Percentiles rank a stretch among this genome's conserved stretches.
Conservation (phyloP, 37 sponge, comb jelly and placozoan species). For the Aplysina aerophoba region DNA sequence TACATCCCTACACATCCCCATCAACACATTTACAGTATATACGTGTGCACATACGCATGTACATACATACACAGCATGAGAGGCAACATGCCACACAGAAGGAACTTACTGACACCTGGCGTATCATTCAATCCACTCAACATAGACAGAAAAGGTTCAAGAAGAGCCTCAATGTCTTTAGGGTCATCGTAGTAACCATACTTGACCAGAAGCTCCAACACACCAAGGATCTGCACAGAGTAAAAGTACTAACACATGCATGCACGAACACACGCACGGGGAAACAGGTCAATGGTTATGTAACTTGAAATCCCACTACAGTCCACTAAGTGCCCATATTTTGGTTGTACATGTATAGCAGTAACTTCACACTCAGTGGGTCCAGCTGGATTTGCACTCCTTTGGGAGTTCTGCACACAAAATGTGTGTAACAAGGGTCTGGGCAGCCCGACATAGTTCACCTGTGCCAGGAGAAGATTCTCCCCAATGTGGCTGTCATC, state of each 20-base stretch:
- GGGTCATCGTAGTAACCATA: constrained; percentile 81
- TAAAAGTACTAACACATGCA: too few relatives aligned
- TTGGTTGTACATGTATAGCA: too few relatives aligned
- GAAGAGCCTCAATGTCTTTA: constrained; percentile 62
- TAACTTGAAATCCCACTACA: too few relatives aligned
- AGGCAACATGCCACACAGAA: not conserved
- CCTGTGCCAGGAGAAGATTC: constrained; percentile 25
- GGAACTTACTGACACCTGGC: constrained; percentile 37
- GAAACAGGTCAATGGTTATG: too few relatives aligned
- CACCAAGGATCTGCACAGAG: constrained; percentile 39
- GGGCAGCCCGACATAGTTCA: not conserved
- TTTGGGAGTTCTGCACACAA: too few relatives aligned
- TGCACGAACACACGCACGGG: too few relatives aligned
- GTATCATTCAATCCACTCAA: constrained; percentile 76
- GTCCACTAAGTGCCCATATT: too few relatives aligned
- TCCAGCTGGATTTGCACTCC: too few relatives aligned
- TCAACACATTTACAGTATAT: too few relatives aligned
- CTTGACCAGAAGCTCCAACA: constrained; percentile 66
- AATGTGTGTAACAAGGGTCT: too few relatives aligned
- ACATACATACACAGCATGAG: not conserved
- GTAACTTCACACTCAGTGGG: too few relatives aligned
- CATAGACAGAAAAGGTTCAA: constrained; percentile 54
- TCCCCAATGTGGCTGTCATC: not conserved
- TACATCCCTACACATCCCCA: not conserved
- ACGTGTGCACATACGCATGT: too few relatives aligned